Evolutionary conservation across 92 coral and sea anemone species (phyloP).

Genomic region (Siderastrea radians): DNA sequence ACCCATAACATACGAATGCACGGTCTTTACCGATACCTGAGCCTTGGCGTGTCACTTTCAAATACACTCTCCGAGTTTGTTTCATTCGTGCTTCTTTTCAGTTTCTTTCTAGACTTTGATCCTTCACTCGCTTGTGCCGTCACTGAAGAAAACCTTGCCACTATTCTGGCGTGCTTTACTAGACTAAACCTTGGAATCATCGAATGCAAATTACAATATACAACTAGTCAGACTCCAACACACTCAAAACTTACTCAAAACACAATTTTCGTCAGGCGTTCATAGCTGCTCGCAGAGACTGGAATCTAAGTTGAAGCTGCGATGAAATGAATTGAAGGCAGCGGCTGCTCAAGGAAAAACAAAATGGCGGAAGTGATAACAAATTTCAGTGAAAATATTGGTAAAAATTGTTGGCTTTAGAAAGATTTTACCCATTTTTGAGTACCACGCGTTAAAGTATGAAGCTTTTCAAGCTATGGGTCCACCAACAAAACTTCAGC

Average conservation of each 20-base stretch:
- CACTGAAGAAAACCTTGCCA: background rate
- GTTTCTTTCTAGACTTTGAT: background rate
- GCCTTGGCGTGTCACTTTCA: background rate
- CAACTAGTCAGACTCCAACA: too few species aligned
- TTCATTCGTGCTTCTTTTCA: background rate
- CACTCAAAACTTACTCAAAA: background rate
- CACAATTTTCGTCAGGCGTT: conserved; percentile 6
- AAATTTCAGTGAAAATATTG: background rate
- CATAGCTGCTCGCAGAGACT: background rate
- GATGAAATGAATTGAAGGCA: background rate
- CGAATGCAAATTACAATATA: background rate
- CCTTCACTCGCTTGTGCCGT: background rate
- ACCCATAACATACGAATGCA: too few species aligned
- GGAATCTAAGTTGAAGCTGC: conserved; percentile 19
- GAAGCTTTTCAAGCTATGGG: conserved; percentile 98
- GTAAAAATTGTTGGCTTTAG: background rate
- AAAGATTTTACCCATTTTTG: background rate
- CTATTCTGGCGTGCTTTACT: background rate
- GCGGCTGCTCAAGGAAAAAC: conserved; percentile 17
- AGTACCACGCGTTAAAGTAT: conserved; percentile 15
- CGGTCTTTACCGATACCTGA: background rate
- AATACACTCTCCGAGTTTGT: background rate
- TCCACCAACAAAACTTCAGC: conserved; percentile 95
- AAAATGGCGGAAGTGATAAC: conserved; percentile 23
- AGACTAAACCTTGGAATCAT: background rate